Percentiles rank a stretch among this genome's conserved stretches.
Evolutionary conservation across 2,888 invertebrate species (phyloP).

Genomic region (Belgica antarctica): DNA sequence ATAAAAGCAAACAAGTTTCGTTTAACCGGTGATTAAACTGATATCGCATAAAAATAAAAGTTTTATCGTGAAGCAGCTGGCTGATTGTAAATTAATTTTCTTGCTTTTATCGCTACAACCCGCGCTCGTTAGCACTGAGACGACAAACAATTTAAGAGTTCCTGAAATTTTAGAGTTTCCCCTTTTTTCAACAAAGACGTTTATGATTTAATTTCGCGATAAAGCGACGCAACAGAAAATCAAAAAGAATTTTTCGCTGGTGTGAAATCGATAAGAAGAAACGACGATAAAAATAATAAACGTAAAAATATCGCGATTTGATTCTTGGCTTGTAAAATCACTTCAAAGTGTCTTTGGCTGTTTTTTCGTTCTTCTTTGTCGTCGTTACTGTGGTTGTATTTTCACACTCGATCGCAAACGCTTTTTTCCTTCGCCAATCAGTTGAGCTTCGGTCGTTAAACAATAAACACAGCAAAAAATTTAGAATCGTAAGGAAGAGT

Average conservation of each 20-base stretch:
- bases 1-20: not conserved
- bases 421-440: conserved; percentile 18
- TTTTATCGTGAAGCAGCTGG: conserved; percentile 1
- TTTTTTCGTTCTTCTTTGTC: not conserved
- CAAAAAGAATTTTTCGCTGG: too few relatives aligned
- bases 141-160: too few relatives aligned
- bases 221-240: too few relatives aligned
- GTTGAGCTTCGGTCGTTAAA: conserved; percentile 14
- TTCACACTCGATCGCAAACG: conserved; percentile 19
- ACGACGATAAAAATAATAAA: conserved; percentile 17
- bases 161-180: too few relatives aligned
- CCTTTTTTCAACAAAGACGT: too few relatives aligned
- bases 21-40: conserved; percentile 9
- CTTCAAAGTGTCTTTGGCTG: not conserved
- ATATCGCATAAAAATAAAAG: not conserved
- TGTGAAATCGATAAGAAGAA: conserved; percentile 3
- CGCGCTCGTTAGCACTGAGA: too few relatives aligned
- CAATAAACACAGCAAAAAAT: not conserved
- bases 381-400: not conserved
- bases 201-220: too few relatives aligned
- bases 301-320: not conserved
- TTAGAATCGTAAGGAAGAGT: not conserved
- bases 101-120: too few relatives aligned
- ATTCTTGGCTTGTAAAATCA: not conserved
- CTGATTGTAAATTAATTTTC: not conserved